Evolutionary conservation across 1,140 invertebrate genomes (phyloP).

Genomic region (Drosophila subpulchrella): DNA sequence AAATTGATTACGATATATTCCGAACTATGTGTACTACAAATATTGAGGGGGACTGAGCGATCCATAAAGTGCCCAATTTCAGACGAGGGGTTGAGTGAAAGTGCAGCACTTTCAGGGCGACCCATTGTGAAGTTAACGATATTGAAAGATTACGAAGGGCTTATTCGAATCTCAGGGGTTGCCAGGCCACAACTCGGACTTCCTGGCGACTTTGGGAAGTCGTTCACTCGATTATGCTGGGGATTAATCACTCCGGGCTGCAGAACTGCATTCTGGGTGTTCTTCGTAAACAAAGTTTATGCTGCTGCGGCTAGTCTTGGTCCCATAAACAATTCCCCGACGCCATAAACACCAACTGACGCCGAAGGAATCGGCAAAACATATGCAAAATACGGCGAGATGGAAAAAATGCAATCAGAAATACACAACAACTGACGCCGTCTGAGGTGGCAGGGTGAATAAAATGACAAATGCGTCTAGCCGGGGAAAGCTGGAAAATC

Average conservation of each 20-base stretch:
- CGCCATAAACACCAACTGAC: conserved; percentile 66
- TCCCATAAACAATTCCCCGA: conserved; percentile 45
- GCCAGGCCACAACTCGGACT: conserved; percentile 7
- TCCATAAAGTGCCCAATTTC: conserved; percentile 54
- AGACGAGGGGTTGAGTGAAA: conserved; percentile 13
- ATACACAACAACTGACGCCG: conserved; percentile 40
- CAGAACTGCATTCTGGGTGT: conserved; percentile 31
- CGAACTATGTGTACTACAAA: neutral
- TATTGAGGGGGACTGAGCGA: conserved; percentile 46
- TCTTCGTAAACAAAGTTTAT: conserved; percentile 40
- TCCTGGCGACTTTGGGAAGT: conserved; percentile 9
- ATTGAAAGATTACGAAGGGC: conserved; percentile 66
- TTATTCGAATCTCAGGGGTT: conserved; percentile 30
- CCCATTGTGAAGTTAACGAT: conserved; percentile 59
- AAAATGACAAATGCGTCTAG: conserved; percentile 78
- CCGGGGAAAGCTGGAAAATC: conserved; percentile 28
- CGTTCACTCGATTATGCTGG: conserved; percentile 13
- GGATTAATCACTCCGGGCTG: neutral
- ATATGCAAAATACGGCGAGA: conserved; percentile 40
- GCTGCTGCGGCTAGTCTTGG: conserved; percentile 43
- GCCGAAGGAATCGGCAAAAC: conserved; percentile 33
- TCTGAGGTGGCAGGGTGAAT: conserved; percentile 40
- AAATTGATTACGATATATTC: conserved; percentile 72
- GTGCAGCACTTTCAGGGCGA: conserved; percentile 37
- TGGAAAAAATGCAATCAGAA: conserved; percentile 39